Evolutionary conservation across 2,113 vertebrate genomes (phyloP), one percentile per base, ranked within the genome.

Genomic region (Salvelinus alpinus): DNA sequence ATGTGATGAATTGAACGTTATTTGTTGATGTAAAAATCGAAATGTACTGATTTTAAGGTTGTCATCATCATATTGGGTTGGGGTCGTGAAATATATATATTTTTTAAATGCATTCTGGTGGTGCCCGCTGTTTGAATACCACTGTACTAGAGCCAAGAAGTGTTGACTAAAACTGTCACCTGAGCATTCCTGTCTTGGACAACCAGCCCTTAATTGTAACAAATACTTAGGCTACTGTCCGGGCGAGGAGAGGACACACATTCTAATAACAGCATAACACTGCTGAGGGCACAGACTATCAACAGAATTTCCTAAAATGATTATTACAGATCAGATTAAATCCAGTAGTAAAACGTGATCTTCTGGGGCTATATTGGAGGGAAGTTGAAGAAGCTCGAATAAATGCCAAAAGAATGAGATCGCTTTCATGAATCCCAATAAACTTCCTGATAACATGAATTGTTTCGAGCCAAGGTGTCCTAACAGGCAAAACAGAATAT

Each of bases 261-360:
- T 38, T 38, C 8, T 38, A 12, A 44, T 11, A 44, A 44, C 38
- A 54, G 12, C 16, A 54, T 29, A 70, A 64, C 71, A 70, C 75
- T 70, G 27, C 71, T 69, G 34, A 69, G 48, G 65, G 22, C 20
- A 64, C 59, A 18, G 57, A 31, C 54, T 34, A 14, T 25, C 60
- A 18, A 68, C 29, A 71, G 51, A 75, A 71, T 74, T n/a, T 25
- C 12, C 22, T 14, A 22, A 48, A 34, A 65, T 4, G 11, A 29
- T 71, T 29, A 62, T 34, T 70, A 29, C 64, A 73, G 74, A 76
- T 80, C 70, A 70, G 47, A 73, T 77, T 51, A 29, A 77, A 51
- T 27, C 66, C 24, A 48, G 27, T 47, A 57, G 48, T 80, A 54
- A 76, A 76, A 68, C 54, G 44, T 38, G 62, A 62, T 73, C 29